Evolutionary conservation across 2,113 vertebrate genomes (phyloP), one percentile per base, ranked within the genome.

Genomic region (Labrus mixtus): DNA sequence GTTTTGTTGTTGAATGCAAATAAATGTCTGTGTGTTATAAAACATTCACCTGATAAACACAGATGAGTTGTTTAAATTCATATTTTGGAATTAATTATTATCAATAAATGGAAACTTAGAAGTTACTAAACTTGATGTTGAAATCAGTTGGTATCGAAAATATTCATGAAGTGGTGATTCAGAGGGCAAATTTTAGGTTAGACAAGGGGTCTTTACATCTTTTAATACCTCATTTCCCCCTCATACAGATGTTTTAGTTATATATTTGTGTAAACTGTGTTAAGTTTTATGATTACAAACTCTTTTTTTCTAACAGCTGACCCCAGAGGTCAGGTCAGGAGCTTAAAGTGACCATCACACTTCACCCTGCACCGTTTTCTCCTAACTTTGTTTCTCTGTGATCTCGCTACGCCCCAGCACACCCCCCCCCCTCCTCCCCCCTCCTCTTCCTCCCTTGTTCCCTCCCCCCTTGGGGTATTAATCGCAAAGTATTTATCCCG

Each of bases 401-500:
- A 93, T 92, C 89, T 90, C 67, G 82, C 85, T 81, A 93, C 82
- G 88, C 89, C 88, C 85, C 88, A 88, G 78, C 82, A 87, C 82
- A 78, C 75, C 62, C 51, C 57, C 50, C 48, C 37, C 73, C 63
- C 56, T 25, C 29, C 15, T 15, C 66, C 66, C 13, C 60, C 23
- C 68, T 67, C 48, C 61, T 61, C 60, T 61, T 48, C 57, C 73
- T 65, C 82, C 46, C 17, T 55, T 29, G 19, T 55, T 43, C 73
- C 77, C 68, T 61, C 62, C 77, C 67, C 67, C 50, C 62, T 57
- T 68, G 41, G 83, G 84, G 81, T 67, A 84, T 91, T 91, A 92
- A 91, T 89, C 87, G 83, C 82, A 68, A 88, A 91, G 83, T 92
- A 87, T 93, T 92, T 90, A 92, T 84, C 88, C 86, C 78, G 79